Evolutionary conservation across 1,140 invertebrate genomes (phyloP).

Genomic region (Chlorops oryzae): DNA sequence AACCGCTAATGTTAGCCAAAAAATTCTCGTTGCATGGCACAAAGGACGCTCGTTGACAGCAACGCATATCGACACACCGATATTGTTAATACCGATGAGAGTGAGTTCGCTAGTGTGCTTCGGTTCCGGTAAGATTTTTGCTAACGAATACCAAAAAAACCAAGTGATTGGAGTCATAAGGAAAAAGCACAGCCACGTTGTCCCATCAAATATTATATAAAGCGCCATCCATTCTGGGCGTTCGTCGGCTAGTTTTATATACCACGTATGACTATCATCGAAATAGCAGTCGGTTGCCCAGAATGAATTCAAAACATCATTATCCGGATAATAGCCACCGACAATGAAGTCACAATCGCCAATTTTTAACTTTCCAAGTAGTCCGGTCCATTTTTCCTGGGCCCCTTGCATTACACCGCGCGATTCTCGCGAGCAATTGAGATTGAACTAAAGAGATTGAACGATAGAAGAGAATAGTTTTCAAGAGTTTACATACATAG

Average conservation of each 20-base stretch:
- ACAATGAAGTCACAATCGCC: constrained; percentile 50
- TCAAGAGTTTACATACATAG: too few relatives aligned
- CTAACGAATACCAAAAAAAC: constrained; percentile 48
- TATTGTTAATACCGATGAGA: constrained; percentile 49
- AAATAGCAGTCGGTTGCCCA: constrained; percentile 50
- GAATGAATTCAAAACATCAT: constrained; percentile 51
- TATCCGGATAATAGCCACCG: constrained; percentile 53
- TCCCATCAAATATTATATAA: constrained; percentile 45
- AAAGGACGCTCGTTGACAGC: constrained; percentile 48
- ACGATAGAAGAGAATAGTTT: background rate
- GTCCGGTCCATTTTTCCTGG: constrained; percentile 49
- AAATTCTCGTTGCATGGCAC: constrained; percentile 47
- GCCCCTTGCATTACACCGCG: constrained; percentile 46
- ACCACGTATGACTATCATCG: constrained; percentile 52
- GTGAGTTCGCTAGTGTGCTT: constrained; percentile 39
- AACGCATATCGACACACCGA: constrained; percentile 47
- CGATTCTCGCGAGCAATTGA: constrained; percentile 52
- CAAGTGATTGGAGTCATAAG: constrained; percentile 45
- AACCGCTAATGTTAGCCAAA: constrained; percentile 50
- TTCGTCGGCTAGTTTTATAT: constrained; percentile 45
- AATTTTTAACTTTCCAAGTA: constrained; percentile 42
- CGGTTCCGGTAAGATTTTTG: constrained; percentile 44
- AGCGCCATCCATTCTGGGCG: constrained; percentile 49
- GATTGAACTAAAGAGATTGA: constrained; percentile 22
- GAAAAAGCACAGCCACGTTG: constrained; percentile 48